Evolutionary conservation across 2,888 invertebrate species (phyloP).

Genomic region (Calliscelio sp.): DNA sequence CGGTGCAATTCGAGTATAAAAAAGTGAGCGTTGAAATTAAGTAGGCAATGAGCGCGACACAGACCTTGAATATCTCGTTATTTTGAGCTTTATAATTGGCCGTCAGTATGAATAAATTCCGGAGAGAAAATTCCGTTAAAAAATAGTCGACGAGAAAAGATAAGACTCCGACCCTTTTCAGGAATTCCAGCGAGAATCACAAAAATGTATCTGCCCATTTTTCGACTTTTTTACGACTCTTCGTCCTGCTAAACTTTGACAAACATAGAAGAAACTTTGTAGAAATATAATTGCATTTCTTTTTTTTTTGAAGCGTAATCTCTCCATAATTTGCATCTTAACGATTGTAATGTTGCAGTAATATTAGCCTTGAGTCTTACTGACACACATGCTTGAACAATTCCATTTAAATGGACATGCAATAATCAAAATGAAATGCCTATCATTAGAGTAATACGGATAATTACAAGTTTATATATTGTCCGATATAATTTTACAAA

Average conservation of each 20-base stretch:
- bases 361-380: slow-evolving; percentile 46
- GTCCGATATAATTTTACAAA: no score
- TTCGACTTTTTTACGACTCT: no score
- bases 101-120: slow-evolving; percentile 22
- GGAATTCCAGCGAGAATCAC: no score
- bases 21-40: slow-evolving; percentile 64
- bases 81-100: slow-evolving; percentile 23
- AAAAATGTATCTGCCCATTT: no score
- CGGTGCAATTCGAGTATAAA: slow-evolving; percentile 57
- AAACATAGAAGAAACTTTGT: slow-evolving; percentile 53
- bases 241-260: no score
- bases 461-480: no score
- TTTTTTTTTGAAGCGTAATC: slow-evolving; percentile 38
- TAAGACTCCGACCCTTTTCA: no score
- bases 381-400: slow-evolving; percentile 51
- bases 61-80: slow-evolving; percentile 24
- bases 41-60: slow-evolving; percentile 41
- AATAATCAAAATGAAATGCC: slow-evolving; percentile 46
- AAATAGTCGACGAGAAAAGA: slow-evolving; percentile 3
- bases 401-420: slow-evolving; percentile 44
- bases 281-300: slow-evolving; percentile 34
- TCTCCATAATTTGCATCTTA: slow-evolving; percentile 43
- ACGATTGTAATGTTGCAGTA: slow-evolving; percentile 38
- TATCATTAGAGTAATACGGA: slow-evolving; percentile 14
- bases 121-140: slow-evolving; percentile 27